Evolutionary conservation across 2,113 vertebrate genomes (phyloP).

Genomic region (Neoarius graeffei): DNA sequence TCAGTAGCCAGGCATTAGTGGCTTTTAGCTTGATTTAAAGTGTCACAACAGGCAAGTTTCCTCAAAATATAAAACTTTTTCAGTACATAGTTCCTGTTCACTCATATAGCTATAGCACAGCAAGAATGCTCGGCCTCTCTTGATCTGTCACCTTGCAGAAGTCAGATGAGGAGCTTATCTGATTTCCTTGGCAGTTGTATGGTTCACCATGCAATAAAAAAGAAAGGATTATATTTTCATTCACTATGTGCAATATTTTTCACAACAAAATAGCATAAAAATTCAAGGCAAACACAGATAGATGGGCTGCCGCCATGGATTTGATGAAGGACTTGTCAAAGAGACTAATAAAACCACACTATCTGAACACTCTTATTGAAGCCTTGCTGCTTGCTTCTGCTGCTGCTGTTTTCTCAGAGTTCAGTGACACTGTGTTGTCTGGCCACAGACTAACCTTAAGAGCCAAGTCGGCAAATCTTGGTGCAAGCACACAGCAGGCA

Average conservation of each 20-base stretch:
- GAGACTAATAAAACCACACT: constrained; percentile 48
- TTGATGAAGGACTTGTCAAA: constrained; percentile 51
- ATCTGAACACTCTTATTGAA: constrained; percentile 37
- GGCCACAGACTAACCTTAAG: constrained; percentile 70
- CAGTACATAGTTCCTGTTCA: neutral
- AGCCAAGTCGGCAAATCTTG: constrained; percentile 74
- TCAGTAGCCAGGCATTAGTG: neutral
- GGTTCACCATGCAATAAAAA: constrained; percentile 54
- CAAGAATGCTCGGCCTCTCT: constrained; percentile 43
- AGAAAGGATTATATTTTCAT: constrained; percentile 50
- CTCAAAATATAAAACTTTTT: neutral
- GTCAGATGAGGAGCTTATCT: constrained; percentile 49
- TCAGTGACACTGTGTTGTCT: constrained; percentile 62
- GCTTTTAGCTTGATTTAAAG: constrained; percentile 5
- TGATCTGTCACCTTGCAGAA: constrained; percentile 11
- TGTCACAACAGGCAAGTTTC: neutral
- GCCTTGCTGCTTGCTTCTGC: constrained; percentile 28
- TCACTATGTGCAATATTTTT: constrained; percentile 37
- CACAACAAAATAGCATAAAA: constrained; percentile 40
- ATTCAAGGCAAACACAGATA: constrained; percentile 48
- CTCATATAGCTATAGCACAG: neutral
- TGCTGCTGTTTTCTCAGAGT: constrained; percentile 54
- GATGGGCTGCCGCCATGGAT: constrained; percentile 41
- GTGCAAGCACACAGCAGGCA: constrained; percentile 58
- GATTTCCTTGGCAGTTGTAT: constrained; percentile 56